phyloP scores from a whole-genome alignment of 1,140 invertebrate genomes.

The Radopholus similis region DNA sequence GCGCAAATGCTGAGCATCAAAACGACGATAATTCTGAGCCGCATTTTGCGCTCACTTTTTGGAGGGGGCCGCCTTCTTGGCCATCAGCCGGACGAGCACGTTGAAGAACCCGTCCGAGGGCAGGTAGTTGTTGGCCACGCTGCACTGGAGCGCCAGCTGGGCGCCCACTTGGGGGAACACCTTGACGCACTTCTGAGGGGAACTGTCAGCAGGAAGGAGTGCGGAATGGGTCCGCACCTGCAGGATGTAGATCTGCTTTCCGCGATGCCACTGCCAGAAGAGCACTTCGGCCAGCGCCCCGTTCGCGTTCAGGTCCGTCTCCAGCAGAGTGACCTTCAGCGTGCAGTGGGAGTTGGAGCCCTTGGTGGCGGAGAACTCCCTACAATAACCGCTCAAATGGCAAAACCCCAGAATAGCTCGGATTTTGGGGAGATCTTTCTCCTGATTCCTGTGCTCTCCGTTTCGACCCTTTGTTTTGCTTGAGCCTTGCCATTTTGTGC shows the following conservation, averaged over 20 bases:
- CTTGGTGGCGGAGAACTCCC: constrained; percentile 8
- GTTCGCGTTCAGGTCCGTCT: neutral
- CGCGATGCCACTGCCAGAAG: constrained; percentile 15
- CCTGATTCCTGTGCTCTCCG: neutral
- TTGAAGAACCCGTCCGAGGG: constrained; percentile 11
- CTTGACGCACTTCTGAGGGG: neutral
- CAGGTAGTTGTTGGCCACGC: neutral
- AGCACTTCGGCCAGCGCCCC: constrained; percentile 1
- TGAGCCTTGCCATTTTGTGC: constrained; percentile 7
- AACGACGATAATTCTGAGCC: neutral
- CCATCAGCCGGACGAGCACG: constrained; percentile 8
- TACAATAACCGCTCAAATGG: neutral
- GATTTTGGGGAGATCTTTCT: neutral
- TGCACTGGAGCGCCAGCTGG: neutral
- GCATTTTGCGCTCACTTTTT: neutral
- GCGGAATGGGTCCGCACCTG: neutral
- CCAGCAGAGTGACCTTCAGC: neutral
- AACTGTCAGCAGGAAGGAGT: neutral
- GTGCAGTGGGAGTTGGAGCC: neutral
- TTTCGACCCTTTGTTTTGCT: neutral
- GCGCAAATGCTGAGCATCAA: neutral
- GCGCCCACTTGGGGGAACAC: neutral
- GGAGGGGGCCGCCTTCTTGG: neutral
- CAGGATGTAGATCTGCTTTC: constrained; percentile 10
- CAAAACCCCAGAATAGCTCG: neutral